These are phyloP conservation scores for Volucella inanis DNA, from an alignment of 2,888 invertebrate species.

Conservation along the genomic window DNA sequence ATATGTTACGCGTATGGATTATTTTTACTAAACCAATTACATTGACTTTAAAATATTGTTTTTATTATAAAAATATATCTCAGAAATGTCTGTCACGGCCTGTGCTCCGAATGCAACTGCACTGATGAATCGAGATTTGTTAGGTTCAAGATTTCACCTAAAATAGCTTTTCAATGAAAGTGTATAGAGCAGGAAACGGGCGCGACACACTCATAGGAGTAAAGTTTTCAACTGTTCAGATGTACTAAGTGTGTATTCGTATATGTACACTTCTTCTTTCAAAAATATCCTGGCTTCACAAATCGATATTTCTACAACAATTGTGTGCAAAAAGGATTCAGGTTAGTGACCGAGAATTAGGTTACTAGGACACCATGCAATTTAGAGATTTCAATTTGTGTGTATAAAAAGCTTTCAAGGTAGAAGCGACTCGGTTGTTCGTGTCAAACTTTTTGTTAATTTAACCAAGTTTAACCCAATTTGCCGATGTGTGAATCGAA, in stretches of 20 bases:
- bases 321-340: constrained; percentile 75
- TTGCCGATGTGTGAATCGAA: constrained; percentile 49
- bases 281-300: constrained; percentile 56
- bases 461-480: constrained; percentile 45
- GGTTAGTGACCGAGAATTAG: constrained; percentile 83
- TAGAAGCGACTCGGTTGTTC: constrained; percentile 61
- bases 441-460: constrained; percentile 55
- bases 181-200: constrained; percentile 64
- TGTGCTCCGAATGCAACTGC: constrained; percentile 72
- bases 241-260: constrained; percentile 24
- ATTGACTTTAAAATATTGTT: constrained; percentile 24
- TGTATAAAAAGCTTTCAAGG: constrained; percentile 74
- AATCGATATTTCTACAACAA: constrained; percentile 73
- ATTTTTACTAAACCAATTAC: constrained; percentile 21
- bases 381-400: constrained; percentile 75
- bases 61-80: constrained; percentile 41
- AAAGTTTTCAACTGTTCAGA: constrained; percentile 51
- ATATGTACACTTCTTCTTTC: constrained; percentile 61
- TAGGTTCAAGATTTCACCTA: constrained; percentile 67
- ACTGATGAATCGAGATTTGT: constrained; percentile 61
- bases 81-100: constrained; percentile 56
- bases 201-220: constrained; percentile 70
- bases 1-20: constrained; percentile 57
- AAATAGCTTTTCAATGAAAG: constrained; percentile 70
- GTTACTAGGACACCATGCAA: constrained; percentile 82